Evolutionary conservation across 2,888 invertebrate genomes (phyloP), one percentile per base, ranked within the genome.

Genomic region (Neuroscelio doddi): DNA sequence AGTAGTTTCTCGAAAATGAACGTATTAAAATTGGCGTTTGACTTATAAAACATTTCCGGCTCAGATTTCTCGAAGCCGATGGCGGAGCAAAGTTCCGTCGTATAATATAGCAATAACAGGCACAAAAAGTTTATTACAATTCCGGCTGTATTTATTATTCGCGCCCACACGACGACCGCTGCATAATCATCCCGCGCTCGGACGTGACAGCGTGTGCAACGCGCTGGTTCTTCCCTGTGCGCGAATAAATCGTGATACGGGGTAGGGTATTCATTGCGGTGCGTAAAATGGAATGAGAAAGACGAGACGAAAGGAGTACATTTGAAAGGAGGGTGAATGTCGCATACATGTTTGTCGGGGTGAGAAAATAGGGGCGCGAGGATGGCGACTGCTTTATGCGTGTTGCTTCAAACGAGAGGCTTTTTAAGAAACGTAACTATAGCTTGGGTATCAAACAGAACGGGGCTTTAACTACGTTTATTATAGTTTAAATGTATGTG

Each of bases 301-400:
- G 30, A 30, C 9, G 30, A 30, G 36, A 12, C 12, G 36, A 7
- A 14, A 14, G 14, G 12, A 36, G 14, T 14, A 14, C 12, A 10
- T 36, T 36, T 36, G 12, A 36, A 36, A 15, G 15, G 7, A 17
- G 38, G 49, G 49, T 50, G 61, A 66, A 57, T 61, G 56, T 61
- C 44, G 56, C 42, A 42, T 4, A 17, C 38, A 16, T 16, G 38
- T 15, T 38, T 17, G 38, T 17, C 38, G 17, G 38, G 65, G 61
- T 53, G 66, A 26, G 53, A 53, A 62, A 62, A 62, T 32, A 58
- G 62, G 65, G 51, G 61, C 14, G 45, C 49, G 49, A 56, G 52
- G 52, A 53, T 36, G 24, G 7, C 21, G 39, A 26, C 9, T 39
- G 45, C 30, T 24, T 29, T 9, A 45, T 27, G 49, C 59, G 21